A percentile compares a stretch with the other conserved stretches of the same genome.
Evolutionary conservation across 2,113 vertebrate genomes (phyloP).

Genomic region (Noturus placidus): DNA sequence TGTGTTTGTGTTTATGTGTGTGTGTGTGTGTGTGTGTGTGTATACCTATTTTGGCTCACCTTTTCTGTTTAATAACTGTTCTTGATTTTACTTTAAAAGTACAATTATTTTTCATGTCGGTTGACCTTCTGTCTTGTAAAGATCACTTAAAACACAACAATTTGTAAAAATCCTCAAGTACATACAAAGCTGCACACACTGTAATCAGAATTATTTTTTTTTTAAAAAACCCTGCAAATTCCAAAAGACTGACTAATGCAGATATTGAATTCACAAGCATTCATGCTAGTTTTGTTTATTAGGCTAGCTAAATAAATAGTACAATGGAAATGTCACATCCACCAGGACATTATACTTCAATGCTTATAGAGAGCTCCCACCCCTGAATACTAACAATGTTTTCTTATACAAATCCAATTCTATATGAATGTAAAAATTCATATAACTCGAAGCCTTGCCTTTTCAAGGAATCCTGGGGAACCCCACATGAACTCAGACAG

Average conservation of each 20-base stretch:
- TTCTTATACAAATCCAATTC: not conserved
- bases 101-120: not conserved
- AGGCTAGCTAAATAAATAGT: not conserved
- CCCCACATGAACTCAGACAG: not conserved
- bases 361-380: not conserved
- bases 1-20: not conserved
- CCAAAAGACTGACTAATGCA: not conserved
- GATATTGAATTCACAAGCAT: not conserved
- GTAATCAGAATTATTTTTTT: not conserved
- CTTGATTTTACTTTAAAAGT: not conserved
- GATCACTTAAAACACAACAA: not conserved
- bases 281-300: not conserved
- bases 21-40: not conserved
- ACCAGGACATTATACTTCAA: not conserved
- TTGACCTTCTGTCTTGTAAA: not conserved
- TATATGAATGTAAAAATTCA: not conserved
- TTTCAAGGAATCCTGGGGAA: not conserved
- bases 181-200: not conserved
- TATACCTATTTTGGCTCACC: not conserved
- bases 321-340: not conserved
- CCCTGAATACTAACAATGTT: not conserved
- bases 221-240: not conserved
- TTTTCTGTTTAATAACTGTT: not conserved
- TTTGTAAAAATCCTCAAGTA: not conserved
- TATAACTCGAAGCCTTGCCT: not conserved